Evolutionary conservation across 2,888 invertebrate genomes (phyloP).

Genomic region (Torymus aiolomorphi): DNA sequence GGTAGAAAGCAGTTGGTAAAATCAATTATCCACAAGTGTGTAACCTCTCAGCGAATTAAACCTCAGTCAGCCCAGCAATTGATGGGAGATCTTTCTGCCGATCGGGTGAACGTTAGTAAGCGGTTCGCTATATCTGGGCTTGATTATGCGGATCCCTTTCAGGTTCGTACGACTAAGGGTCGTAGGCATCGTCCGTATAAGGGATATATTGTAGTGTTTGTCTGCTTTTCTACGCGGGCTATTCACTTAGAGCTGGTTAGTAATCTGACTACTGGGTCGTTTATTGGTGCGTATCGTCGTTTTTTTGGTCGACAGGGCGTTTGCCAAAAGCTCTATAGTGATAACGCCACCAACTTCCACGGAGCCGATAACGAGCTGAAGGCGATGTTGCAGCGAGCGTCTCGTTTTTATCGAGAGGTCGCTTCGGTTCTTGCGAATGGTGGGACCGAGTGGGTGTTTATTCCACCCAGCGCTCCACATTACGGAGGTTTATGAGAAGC

Average conservation of each 20-base stretch:
- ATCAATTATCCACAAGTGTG: too few relatives aligned
- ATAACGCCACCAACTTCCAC: conserved; percentile 46
- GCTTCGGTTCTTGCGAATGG: conserved; percentile 34
- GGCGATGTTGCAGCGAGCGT: conserved; percentile 12
- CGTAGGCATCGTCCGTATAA: conserved; percentile 30
- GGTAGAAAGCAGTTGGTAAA: too few relatives aligned
- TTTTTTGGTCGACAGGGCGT: conserved; percentile 32
- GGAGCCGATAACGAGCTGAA: conserved; percentile 50
- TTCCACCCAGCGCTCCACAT: too few relatives aligned
- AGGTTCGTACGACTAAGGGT: background rate
- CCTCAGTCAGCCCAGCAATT: too few relatives aligned
- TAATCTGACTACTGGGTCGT: conserved; percentile 14
- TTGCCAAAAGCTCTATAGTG: conserved; percentile 28
- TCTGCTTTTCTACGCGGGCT: conserved; percentile 24
- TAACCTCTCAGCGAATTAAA: too few relatives aligned
- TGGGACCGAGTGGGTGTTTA: conserved; percentile 60
- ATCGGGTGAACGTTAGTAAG: conserved; percentile 38
- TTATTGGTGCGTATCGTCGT: background rate
- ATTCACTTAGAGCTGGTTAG: conserved; percentile 4
- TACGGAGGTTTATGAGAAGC: conserved; percentile 64
- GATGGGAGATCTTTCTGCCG: conserved; percentile 61
- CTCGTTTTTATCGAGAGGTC: background rate
- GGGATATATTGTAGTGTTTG: conserved; percentile 45
- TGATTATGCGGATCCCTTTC: conserved; percentile 35
- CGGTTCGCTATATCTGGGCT: conserved; percentile 21